Base-by-base conservation (phyloP, 2,888 invertebrate genomes). In the Dicyrtoma fusca region DNA sequence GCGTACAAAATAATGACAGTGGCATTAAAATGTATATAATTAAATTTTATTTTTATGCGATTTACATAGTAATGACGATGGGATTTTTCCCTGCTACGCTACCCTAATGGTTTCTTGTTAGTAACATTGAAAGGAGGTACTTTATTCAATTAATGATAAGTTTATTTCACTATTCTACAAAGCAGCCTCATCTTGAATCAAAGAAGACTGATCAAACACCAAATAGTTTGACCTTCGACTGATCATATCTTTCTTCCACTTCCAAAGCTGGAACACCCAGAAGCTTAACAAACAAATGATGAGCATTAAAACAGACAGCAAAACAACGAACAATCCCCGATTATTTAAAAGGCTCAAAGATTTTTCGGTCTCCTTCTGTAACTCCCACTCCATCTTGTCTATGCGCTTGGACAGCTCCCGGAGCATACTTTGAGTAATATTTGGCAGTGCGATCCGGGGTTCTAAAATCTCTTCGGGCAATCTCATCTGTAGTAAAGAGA, bases 141-240 rank as follows among this genome's bases (percentile, higher is more conserved):
- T n/a, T n/a, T n/a, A n/a, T n/a, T n/a, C n/a, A n/a, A n/a, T n/a
- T n/a, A n/a, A n/a, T n/a, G n/a, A n/a, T n/a, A n/a, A n/a, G n/a
- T n/a, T n/a, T n/a, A n/a, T n/a, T n/a, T n/a, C n/a, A n/a, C n/a
- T n/a, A n/a, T n/a, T n/a, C 23, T 57, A 57, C 25, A 57, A 57
- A 57, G 57, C 57, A 5, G 57, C 57, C 21, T 57, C 57, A 4
- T 57, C 57, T 25, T 61, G 61, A 44, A 61, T 34, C 17, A 61
- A 42, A 11, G 61, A n/a, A 34, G 61, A 8, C 26, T 61, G 61
- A 42, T 61, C 61, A 61, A 61, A 61, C 42, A 61, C 42, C 1
- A 61, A 34, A 17, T 61, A 61, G 42, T 42, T 61, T 11, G 34
- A n/a, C 42, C 61, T 34, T 11, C 42, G 14, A 14, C 3, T 14